Evolutionary conservation across 2,888 invertebrate genomes (phyloP), one percentile per base, ranked within the genome.

Genomic region (Bhutanitis thaidina): DNA sequence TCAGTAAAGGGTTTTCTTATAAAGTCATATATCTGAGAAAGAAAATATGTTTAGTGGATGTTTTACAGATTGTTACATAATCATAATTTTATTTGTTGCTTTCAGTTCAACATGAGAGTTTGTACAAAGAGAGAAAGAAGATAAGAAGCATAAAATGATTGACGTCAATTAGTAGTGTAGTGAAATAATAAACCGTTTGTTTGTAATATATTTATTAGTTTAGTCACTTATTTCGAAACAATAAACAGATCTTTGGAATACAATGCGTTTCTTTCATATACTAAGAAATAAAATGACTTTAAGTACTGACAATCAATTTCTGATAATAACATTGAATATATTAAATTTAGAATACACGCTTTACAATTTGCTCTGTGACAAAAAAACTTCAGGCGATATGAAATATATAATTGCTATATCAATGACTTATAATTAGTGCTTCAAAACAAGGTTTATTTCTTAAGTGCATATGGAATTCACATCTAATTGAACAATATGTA

Each of bases 91-190:
- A 20, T 20, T 20, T 20, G 3, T 65, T 59, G 49, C 92, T 64
- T 93, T 58, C 91, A 96, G 96, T 96, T 69, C 94, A 93, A 63
- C 61, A 77, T 16, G 72, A 78, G 35, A 78, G 86, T 50, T 48
- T 89, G 3, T 89, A 89, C 58, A 80, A 90, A 64, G 97, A 97
- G 73, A 90, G 90, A 64, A 95, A 94, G 77, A 95, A 93, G 80
- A 90, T 97, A 36, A 92, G 94, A 65, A 96, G 96, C 69, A 82
- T 93, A 34, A 86, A 87, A 10, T 34, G 10, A 56, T 79, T 76
- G 32, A 43, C 7, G 12, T 12, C 9, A 34, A 34, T 32, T 34
- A 34, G 13, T 3, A 32, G 7, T 48, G 39, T 62, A 63, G 56
- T 62, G 61, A 62, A 52, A 70, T 73, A 71, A 56, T 67, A 77